Conservation (phyloP, 2,888 invertebrate species). For the Coleophora deauratella region DNA sequence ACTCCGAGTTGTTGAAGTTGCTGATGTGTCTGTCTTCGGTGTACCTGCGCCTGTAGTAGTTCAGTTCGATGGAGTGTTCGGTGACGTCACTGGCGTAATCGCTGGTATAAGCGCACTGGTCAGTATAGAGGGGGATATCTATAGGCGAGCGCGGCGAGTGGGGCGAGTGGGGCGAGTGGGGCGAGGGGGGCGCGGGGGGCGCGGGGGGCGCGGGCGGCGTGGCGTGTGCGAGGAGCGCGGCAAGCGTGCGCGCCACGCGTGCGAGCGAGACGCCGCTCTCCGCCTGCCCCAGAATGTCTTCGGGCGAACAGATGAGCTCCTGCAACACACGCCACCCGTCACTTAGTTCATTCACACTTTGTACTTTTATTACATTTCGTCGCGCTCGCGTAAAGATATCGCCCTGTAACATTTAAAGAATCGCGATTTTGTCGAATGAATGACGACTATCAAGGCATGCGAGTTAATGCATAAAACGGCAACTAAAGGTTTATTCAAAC, state of each 20-base stretch:
- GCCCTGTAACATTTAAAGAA: slow-evolving; percentile 55
- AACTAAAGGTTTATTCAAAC: too few species aligned
- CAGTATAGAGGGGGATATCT: slow-evolving; percentile 49
- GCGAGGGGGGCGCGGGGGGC: background rate
- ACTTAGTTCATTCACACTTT: slow-evolving; percentile 41
- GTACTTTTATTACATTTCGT: slow-evolving; percentile 19
- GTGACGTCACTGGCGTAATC: slow-evolving; percentile 32
- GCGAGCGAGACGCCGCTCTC: slow-evolving; percentile 23
- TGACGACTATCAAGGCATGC: slow-evolving; percentile 2
- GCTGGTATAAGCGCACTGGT: slow-evolving; percentile 4
- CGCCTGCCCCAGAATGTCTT: slow-evolving; percentile 69
- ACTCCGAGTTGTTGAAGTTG: slow-evolving; percentile 38
- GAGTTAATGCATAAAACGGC: background rate
- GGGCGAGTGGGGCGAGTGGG: background rate
- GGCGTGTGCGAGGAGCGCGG: slow-evolving; percentile 57
- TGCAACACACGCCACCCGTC: slow-evolving; percentile 78
- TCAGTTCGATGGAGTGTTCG: slow-evolving; percentile 38
- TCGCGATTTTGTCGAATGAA: slow-evolving; percentile 17
- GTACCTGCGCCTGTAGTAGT: slow-evolving; percentile 46
- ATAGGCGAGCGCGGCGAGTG: slow-evolving; percentile 59
- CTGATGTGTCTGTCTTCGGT: slow-evolving; percentile 50
- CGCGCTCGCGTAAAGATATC: slow-evolving; percentile 50
- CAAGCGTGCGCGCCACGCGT: slow-evolving; percentile 41
- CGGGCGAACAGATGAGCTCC: slow-evolving; percentile 78
- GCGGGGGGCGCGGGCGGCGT: slow-evolving; percentile 23